These are phyloP conservation scores for Pardalotus punctatus DNA, from an alignment of 2,113 vertebrate species.

Conservation along the genomic window DNA sequence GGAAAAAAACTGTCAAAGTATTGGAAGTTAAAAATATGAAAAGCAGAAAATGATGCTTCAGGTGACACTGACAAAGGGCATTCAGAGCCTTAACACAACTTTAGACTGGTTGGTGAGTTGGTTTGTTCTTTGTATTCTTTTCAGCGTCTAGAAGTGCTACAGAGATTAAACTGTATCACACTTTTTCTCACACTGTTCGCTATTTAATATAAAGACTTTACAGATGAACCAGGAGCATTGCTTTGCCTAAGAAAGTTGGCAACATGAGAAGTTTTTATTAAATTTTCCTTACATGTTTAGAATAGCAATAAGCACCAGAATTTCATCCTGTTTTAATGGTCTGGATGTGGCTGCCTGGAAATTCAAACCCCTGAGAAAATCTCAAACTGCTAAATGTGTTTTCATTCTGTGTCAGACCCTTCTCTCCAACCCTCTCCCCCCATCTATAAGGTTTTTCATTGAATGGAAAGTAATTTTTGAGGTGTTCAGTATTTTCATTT, in stretches of 20 bases:
- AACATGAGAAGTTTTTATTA: background rate
- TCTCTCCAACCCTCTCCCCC: background rate
- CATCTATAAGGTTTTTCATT: background rate
- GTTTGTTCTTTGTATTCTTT: background rate
- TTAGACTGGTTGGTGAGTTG: background rate
- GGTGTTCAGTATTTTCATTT: background rate
- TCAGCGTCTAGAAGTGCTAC: background rate
- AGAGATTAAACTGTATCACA: background rate
- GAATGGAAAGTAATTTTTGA: constrained; percentile 3
- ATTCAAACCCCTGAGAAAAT: background rate
- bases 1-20: background rate
- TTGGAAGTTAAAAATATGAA: background rate
- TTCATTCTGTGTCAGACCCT: background rate
- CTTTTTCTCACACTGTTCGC: background rate
- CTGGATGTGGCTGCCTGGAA: constrained; percentile 6
- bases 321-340: constrained; percentile 25
- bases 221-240: background rate
- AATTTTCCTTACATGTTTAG: constrained; percentile 4
- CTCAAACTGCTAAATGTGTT: background rate
- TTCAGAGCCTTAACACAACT: background rate
- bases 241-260: background rate
- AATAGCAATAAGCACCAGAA: constrained; percentile 18
- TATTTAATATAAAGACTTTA: background rate
- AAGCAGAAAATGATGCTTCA: background rate
- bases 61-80: background rate